Base-by-base conservation (phyloP, 2,113 vertebrate species). In the Empidonax traillii region DNA sequence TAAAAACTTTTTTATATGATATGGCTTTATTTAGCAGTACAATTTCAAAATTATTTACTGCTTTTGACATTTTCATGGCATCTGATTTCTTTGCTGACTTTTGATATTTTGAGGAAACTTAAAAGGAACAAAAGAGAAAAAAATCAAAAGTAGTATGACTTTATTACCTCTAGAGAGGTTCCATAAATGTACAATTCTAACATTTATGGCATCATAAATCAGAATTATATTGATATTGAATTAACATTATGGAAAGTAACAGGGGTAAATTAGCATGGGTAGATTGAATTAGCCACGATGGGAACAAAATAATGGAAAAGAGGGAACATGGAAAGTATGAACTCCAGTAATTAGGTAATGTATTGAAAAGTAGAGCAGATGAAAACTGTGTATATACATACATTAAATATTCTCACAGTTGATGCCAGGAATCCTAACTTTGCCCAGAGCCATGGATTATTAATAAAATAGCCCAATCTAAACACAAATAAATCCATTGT, bases 391-490 rank as follows among this genome's bases (percentile, higher is more conserved):
- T 35, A 27, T 71, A 66, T 17, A 76, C 14, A 71, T 66, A 53
- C 35, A 52, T 35, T 51, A 14, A 78, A 56, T 25, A n/a, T 62
- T 88, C 71, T 82, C 51, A 53, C 37, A n/a, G 27, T 41, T 3
- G 2, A 6, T 94, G 55, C 58, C 85, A 83, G 75, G 43, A 65
- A 92, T 76, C 22, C 35, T 68, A 62, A 58, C 28, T 88, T 76
- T 90, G 71, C 41, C 37, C 53, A 76, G 30, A 31, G 44, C 39
- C 33, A 72, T 33, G 18, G 66, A n/a, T 85, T 91, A 87, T 91
- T 93, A 91, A 94, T 51, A 76, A 94, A 94, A 95, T 81, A 90
- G 21, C 30, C 46, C 76, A 77, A 63, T 81, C 55, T 87, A 89
- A 97, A 85, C 47, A 95, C 23, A 86, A 85, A 86, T 27, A 90